These are phyloP conservation scores for Eutolmus rufibarbis DNA, from an alignment of 2,888 invertebrate species.

Conservation along the genomic window DNA sequence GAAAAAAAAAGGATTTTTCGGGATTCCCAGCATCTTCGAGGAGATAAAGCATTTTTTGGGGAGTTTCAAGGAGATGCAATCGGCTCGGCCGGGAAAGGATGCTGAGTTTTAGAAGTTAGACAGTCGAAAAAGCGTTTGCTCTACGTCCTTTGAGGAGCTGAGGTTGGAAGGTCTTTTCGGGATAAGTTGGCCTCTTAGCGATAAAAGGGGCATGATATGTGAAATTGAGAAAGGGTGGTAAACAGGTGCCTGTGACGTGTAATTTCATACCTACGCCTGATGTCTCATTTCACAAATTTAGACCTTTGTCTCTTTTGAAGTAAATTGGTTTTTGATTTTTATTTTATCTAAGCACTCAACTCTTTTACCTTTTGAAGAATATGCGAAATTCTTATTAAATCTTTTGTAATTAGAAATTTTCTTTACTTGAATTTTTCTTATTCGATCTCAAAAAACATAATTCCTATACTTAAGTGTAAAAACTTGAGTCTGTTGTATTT, in stretches of 20 bases:
- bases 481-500: too few species aligned
- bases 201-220: neutral
- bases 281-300: neutral
- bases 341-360: too few species aligned
- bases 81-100: neutral
- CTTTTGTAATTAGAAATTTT: neutral
- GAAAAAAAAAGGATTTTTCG: neutral
- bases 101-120: neutral
- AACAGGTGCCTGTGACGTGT: neutral
- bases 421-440: neutral
- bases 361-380: too few species aligned
- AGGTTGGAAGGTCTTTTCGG: neutral
- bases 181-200: neutral
- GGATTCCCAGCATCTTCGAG: neutral
- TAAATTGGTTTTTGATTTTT: neutral
- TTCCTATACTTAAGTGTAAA: too few species aligned
- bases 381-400: neutral
- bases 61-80: neutral
- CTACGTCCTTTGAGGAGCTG: neutral
- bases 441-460: too few species aligned
- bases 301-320: neutral
- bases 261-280: neutral
- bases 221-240: neutral
- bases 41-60: neutral
- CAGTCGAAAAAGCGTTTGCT: neutral